These are phyloP conservation scores for Ophioderma brevispina DNA, from an alignment of 35 echinoderm and acorn worm species.

Conservation along the genomic window DNA sequence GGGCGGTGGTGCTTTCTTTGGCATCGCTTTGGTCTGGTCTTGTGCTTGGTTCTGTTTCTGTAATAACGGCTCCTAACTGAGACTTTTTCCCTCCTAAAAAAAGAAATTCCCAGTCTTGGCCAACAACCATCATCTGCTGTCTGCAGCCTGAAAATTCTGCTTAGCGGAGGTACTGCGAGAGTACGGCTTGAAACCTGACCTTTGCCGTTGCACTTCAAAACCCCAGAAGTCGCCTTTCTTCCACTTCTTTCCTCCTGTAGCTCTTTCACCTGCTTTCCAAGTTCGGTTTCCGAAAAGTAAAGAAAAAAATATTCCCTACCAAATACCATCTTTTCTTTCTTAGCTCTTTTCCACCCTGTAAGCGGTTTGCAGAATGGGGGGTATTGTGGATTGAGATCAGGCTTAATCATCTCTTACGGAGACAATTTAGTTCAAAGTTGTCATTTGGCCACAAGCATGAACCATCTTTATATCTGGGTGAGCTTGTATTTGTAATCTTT, in stretches of 20 bases:
- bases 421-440: constrained; percentile 37
- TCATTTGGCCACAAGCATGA: constrained; percentile 37
- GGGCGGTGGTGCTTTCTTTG: too few species aligned
- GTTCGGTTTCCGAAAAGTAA: constrained; percentile 43
- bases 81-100: neutral
- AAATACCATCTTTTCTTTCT: neutral
- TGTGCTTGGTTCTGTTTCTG: too few species aligned
- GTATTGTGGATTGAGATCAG: constrained; percentile 35
- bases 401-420: constrained; percentile 37
- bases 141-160: neutral
- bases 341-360: neutral
- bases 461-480: neutral
- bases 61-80: too few species aligned
- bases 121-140: neutral
- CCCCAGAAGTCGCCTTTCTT: constrained; percentile 34
- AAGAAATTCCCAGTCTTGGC: neutral
- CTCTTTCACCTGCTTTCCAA: constrained; percentile 67
- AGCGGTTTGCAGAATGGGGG: constrained; percentile 20
- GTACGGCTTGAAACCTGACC: neutral
- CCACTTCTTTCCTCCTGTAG: constrained; percentile 58
- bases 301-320: neutral
- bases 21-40: too few species aligned
- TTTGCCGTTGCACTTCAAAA: neutral
- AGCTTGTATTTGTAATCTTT: neutral
- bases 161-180: too few species aligned